A percentile compares a stretch with the other conserved stretches of the same genome.
These are phyloP conservation scores for Elymnias hypermnestra DNA, from an alignment of 1,140 invertebrate genomes.

Conservation along the genomic window DNA sequence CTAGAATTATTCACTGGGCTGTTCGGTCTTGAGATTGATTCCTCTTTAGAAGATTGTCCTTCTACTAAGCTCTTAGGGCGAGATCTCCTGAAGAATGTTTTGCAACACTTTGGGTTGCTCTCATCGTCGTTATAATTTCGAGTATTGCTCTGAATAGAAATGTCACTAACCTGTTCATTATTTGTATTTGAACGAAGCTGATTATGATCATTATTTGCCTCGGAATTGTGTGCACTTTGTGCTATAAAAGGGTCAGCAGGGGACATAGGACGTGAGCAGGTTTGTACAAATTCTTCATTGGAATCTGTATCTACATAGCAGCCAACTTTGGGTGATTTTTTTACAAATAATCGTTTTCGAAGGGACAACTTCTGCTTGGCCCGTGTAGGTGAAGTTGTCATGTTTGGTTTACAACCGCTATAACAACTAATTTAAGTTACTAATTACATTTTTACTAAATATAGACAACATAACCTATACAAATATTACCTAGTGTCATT, in stretches of 20 bases:
- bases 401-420: slow-evolving; percentile 53
- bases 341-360: slow-evolving; percentile 68
- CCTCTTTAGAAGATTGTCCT: slow-evolving; percentile 41
- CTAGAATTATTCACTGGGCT: slow-evolving; percentile 57
- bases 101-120: slow-evolving; percentile 55
- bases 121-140: slow-evolving; percentile 48
- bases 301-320: slow-evolving; percentile 71
- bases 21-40: slow-evolving; percentile 40
- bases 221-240: slow-evolving; percentile 50
- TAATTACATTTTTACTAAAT: slow-evolving; percentile 72
- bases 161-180: slow-evolving; percentile 33
- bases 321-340: slow-evolving; percentile 73
- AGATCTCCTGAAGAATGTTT: slow-evolving; percentile 61
- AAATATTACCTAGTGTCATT: slow-evolving; percentile 44
- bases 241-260: slow-evolving; percentile 65
- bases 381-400: slow-evolving; percentile 68
- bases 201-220: slow-evolving; percentile 31
- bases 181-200: slow-evolving; percentile 37
- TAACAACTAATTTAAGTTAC: slow-evolving; percentile 61
- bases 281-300: slow-evolving; percentile 60
- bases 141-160: slow-evolving; percentile 28
- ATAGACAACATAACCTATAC: slow-evolving; percentile 68
- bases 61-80: slow-evolving; percentile 62
- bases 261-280: slow-evolving; percentile 60
- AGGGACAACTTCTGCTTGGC: slow-evolving; percentile 70